Evolutionary conservation across 1,140 invertebrate species (phyloP).

Genomic region (Trachymyrmex septentrionalis): DNA sequence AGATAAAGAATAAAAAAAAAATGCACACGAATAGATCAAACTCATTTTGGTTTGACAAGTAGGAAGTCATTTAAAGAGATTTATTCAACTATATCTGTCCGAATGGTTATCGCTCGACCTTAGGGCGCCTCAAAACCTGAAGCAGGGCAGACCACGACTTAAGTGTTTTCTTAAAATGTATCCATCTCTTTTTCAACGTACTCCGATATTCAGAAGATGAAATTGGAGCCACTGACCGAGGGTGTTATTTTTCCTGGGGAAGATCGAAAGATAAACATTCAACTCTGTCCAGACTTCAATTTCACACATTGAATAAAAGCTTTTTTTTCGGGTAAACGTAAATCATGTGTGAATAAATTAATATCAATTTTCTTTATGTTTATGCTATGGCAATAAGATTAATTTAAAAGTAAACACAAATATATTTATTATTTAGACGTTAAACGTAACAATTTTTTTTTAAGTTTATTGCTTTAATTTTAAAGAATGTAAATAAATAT

Average conservation of each 20-base stretch:
- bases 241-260: slow-evolving; percentile 66
- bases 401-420: slow-evolving; percentile 20
- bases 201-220: slow-evolving; percentile 61
- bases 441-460: neutral
- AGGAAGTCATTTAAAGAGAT: slow-evolving; percentile 13
- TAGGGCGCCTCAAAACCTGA: slow-evolving; percentile 55
- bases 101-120: slow-evolving; percentile 53
- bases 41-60: neutral
- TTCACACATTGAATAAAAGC: slow-evolving; percentile 8
- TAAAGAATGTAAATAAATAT: neutral
- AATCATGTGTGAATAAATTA: neutral
- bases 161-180: slow-evolving; percentile 72
- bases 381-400: neutral
- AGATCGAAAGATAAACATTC: slow-evolving; percentile 70
- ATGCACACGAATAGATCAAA: slow-evolving; percentile 18
- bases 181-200: slow-evolving; percentile 60
- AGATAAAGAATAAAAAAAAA: neutral
- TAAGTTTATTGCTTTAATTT: neutral
- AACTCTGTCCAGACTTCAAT: slow-evolving; percentile 38
- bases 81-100: slow-evolving; percentile 62
- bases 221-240: slow-evolving; percentile 69
- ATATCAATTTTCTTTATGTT: neutral
- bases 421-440: neutral
- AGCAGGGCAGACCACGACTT: slow-evolving; percentile 21
- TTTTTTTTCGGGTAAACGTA: neutral